A percentile compares a stretch with the other conserved stretches of the same genome.
Evolutionary conservation across 2,888 invertebrate genomes (phyloP).

Genomic region (Orthonevra nobilis): DNA sequence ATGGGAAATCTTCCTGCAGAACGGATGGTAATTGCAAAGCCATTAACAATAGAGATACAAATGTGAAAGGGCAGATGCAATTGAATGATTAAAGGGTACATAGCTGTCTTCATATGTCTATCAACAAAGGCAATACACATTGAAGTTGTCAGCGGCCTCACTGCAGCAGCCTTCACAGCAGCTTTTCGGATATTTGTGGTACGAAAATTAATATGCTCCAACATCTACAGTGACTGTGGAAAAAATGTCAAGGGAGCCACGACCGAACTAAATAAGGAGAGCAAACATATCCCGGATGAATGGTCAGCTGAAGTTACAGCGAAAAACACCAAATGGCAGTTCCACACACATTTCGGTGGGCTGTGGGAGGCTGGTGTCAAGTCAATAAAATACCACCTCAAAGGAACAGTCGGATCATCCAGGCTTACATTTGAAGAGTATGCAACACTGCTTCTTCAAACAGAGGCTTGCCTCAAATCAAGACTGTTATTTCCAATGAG

Average conservation of each 20-base stretch:
- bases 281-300: background rate
- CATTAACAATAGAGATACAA: constrained; percentile 32
- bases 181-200: constrained; percentile 14
- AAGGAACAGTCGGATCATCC: constrained; percentile 14
- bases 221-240: constrained; percentile 21
- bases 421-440: constrained; percentile 70
- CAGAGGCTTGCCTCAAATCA: constrained; percentile 54
- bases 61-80: constrained; percentile 34
- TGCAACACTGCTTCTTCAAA: constrained; percentile 70
- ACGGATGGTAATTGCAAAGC: constrained; percentile 33
- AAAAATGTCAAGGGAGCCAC: constrained; percentile 19
- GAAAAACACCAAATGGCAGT: constrained; percentile 9
- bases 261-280: constrained; percentile 1
- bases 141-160: constrained; percentile 20
- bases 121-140: constrained; percentile 28
- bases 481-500: constrained; percentile 24
- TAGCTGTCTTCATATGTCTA: constrained; percentile 20
- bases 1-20: constrained; percentile 36
- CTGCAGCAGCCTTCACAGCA: constrained; percentile 20
- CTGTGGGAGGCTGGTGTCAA: constrained; percentile 10
- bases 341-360: too few species aligned
- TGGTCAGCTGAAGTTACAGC: constrained; percentile 14
- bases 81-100: constrained; percentile 24
- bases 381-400: constrained; percentile 37
- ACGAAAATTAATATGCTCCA: constrained; percentile 3